A percentile compares a stretch with the other conserved stretches of the same genome.
These are phyloP conservation scores for Ommatoiulus sabulosus DNA, from an alignment of 2,888 invertebrate species.

Conservation along the genomic window DNA sequence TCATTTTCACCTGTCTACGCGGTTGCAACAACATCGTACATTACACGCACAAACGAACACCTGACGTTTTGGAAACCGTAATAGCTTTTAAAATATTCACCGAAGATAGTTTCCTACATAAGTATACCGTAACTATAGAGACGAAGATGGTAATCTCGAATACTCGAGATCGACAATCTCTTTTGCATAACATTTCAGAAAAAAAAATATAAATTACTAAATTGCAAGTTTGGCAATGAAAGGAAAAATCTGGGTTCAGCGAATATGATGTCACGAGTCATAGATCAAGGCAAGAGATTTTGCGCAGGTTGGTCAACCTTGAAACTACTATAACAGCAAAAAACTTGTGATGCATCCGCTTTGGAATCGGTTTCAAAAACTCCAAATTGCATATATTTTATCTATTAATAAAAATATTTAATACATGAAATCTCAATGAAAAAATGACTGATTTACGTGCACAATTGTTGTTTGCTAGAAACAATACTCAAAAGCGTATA, in stretches of 20 bases:
- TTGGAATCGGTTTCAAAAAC: conserved; percentile 19
- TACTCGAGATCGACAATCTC: background rate
- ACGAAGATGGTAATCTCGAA: background rate
- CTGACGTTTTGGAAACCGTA: background rate
- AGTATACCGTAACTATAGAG: background rate
- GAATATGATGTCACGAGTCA: conserved; percentile 33
- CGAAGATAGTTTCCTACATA: background rate
- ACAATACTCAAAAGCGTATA: no score
- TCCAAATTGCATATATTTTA: background rate
- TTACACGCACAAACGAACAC: background rate
- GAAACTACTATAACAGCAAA: background rate
- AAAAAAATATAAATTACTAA: background rate
- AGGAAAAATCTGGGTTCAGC: background rate
- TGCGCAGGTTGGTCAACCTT: conserved; percentile 26
- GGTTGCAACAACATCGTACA: background rate
- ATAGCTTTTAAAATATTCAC: background rate
- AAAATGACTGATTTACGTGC: no score
- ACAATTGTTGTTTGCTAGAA: no score
- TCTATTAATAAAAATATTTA: no score
- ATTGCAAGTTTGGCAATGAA: background rate
- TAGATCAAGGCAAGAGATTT: conserved; percentile 26
- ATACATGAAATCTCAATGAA: no score
- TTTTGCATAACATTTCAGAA: background rate
- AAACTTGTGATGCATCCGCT: conserved; percentile 1
- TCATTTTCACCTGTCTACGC: background rate